Conservation (phyloP, 1,140 invertebrate genomes). For the Heliconius melpomene region DNA sequence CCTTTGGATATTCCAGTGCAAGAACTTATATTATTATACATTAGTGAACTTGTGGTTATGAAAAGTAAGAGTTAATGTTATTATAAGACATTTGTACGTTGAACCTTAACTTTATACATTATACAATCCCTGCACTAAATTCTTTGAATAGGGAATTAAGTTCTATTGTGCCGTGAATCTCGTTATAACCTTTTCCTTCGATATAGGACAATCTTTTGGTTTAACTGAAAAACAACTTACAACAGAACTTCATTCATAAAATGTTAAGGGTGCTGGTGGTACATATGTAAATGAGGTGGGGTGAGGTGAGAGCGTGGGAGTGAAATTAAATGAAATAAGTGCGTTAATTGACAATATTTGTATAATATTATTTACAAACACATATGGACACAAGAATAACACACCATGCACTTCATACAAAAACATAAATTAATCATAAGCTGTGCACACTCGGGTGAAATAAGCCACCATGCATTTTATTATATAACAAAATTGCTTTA, state of each 20-base stretch:
- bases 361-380: constrained; percentile 79
- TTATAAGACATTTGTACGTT: constrained; percentile 13
- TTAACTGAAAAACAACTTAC: background rate
- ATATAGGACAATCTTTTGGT: background rate
- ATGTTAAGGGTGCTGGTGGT: constrained; percentile 31
- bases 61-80: constrained; percentile 23
- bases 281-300: constrained; percentile 31
- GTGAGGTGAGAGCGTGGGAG: constrained; percentile 62
- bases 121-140: background rate
- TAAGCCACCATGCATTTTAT: constrained; percentile 71
- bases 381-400: constrained; percentile 68
- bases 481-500: background rate
- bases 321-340: constrained; percentile 78
- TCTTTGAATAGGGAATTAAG: constrained; percentile 26
- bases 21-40: constrained; percentile 21
- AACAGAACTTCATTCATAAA: constrained; percentile 32
- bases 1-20: constrained; percentile 43
- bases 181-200: background rate
- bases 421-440: constrained; percentile 63
- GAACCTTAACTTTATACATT: constrained; percentile 4
- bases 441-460: constrained; percentile 70
- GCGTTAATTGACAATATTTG: constrained; percentile 75
- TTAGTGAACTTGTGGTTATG: constrained; percentile 31
- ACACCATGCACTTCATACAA: constrained; percentile 78
- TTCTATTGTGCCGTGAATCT: constrained; percentile 24